Evolutionary conservation across 2,797 vertebrate species (phyloP).

Genomic region (Atherinosoma microstoma): DNA sequence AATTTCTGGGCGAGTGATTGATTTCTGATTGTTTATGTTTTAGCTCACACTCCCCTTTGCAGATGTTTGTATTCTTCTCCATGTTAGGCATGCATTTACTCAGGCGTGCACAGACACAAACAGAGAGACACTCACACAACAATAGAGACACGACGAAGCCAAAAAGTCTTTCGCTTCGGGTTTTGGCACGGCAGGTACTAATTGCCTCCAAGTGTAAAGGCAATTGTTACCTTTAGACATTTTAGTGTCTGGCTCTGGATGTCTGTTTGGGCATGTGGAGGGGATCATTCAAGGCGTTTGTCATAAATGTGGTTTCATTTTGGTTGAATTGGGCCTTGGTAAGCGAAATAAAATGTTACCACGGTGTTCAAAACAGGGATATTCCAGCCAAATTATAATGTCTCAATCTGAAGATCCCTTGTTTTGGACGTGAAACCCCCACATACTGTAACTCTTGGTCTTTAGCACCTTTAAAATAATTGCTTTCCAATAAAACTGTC

Average conservation of each 20-base stretch:
- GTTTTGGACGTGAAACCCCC: conserved; percentile 24
- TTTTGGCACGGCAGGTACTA: conserved; percentile 51
- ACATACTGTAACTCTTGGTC: conserved; percentile 20
- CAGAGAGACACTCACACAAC: conserved; percentile 49
- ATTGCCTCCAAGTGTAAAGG: conserved; percentile 58
- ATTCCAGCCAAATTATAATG: conserved; percentile 45
- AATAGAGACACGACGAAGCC: conserved; percentile 49
- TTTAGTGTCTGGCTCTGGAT: conserved; percentile 27
- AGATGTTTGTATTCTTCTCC: conserved; percentile 68
- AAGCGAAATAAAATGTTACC: conserved; percentile 38
- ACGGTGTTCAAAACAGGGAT: conserved; percentile 36
- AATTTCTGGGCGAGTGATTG: conserved; percentile 53
- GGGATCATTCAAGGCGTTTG: conserved; percentile 41
- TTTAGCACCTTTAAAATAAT: conserved; percentile 21
- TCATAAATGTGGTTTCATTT: conserved; percentile 55
- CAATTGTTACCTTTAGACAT: conserved; percentile 49
- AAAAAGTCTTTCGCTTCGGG: conserved; percentile 42
- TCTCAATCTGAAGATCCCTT: conserved; percentile 26
- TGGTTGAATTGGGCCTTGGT: conserved; percentile 43
- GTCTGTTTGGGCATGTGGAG: conserved; percentile 41
- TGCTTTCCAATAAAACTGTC: conserved; percentile 34
- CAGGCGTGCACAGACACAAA: conserved; percentile 58
- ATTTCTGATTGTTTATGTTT: conserved; percentile 77
- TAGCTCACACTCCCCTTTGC: conserved; percentile 44
- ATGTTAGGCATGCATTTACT: conserved; percentile 23